Evolutionary conservation across 1,140 invertebrate genomes (phyloP).

Genomic region (Thalassaphorura encarpata): DNA sequence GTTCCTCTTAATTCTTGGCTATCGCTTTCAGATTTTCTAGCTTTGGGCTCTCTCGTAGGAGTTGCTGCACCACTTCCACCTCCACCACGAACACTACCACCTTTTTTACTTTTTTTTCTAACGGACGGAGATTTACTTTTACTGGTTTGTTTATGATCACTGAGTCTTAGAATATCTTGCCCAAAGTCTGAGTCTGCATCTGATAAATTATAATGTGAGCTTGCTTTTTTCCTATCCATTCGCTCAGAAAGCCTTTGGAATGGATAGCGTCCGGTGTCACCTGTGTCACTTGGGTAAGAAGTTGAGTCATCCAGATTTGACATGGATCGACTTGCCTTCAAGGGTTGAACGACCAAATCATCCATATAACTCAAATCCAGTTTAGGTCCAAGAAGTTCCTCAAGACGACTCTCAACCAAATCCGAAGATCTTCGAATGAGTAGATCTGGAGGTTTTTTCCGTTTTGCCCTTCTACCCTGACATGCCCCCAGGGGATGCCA

Average conservation of each 20-base stretch:
- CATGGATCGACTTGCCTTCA: background rate
- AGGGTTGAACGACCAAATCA: background rate
- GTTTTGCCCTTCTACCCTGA: background rate
- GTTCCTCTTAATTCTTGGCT: background rate
- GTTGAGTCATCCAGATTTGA: background rate
- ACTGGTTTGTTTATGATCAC: background rate
- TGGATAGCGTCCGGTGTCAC: background rate
- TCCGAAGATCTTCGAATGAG: constrained; percentile 4
- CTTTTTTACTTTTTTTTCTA: background rate
- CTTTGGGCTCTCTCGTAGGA: background rate
- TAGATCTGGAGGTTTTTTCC: constrained; percentile 1
- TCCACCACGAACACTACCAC: background rate
- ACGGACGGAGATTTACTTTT: background rate
- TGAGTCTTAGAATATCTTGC: background rate
- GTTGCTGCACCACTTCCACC: background rate
- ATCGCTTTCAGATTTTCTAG: background rate
- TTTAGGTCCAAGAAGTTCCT: constrained; percentile 20
- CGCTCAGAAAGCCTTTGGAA: background rate
- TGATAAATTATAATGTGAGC: background rate
- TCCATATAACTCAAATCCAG: background rate
- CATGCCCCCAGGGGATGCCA: too few relatives aligned
- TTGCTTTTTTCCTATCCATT: background rate
- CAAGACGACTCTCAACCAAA: constrained; percentile 21
- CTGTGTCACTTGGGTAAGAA: background rate
- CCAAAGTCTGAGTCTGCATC: background rate